Base-by-base conservation (phyloP, 2,113 vertebrate species). In the Jacana jacana region DNA sequence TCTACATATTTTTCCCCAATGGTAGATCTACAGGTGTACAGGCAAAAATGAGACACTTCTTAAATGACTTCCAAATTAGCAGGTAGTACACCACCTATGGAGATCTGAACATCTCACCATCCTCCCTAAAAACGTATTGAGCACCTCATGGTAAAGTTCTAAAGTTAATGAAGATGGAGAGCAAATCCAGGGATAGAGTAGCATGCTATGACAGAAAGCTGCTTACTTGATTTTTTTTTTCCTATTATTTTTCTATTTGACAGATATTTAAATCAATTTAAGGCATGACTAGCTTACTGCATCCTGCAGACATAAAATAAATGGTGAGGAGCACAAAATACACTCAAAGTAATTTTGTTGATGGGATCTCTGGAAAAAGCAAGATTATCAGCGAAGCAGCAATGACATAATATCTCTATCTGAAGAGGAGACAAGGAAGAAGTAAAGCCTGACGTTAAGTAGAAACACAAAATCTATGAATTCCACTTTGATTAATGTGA, bases 291-390 rank as follows among this genome's bases (percentile, higher is more conserved):
- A 63, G 54, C 87, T 95, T 72, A 78, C 54, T 81, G 35, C 40
- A 72, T 78, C 61, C 82, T 52, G n/a, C 28, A 92, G 49, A 68
- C 37, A 77, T 33, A 85, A 96, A 95, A 81, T 61, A 89, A 94
- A 90, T 39, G 4, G 40, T 28, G 12, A 96, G 35, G 8, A 69
- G 31, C 31, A 95, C 40, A 89, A 71, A 85, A 90, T 46, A 80
- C 1, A 68, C 37, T 60, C 27, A 1, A 69, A 83, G 55, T 83
- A 58, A 91, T 92, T 93, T 61, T 55, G 35, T 55, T 61, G 37
- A 80, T 55, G 33, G 20, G 28, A 81, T 75, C 42, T 52, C 65
- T 37, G 31, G 72, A 96, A 91, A 58, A 91, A 77, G 24, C 30
- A 87, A 81, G 31, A 91, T 78, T 80, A 75, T 44, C 40, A 66